Conservation (phyloP, 2,113 vertebrate species). For the Alectura lathami region DNA sequence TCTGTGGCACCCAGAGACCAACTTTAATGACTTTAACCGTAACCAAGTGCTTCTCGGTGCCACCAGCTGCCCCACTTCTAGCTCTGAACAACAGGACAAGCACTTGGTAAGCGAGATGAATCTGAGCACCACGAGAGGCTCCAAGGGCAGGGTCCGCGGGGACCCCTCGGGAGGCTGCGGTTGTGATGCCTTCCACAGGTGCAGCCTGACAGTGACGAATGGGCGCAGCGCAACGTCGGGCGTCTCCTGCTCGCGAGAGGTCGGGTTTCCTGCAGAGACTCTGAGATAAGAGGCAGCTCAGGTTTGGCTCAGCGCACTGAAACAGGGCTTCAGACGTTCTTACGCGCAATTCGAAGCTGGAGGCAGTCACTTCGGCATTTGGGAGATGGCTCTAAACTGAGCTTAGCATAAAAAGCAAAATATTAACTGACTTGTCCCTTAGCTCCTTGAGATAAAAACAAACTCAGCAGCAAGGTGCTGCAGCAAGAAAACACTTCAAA, state of each 20-base stretch:
- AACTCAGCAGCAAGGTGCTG: background rate
- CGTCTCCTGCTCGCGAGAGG: rapidly evolving
- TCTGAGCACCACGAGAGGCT: rapidly evolving
- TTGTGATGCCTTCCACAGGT: background rate
- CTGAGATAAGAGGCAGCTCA: background rate
- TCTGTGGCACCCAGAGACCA: rapidly evolving
- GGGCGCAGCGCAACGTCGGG: background rate
- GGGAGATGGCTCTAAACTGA: background rate
- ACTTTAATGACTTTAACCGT: background rate
- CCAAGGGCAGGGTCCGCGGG: background rate
- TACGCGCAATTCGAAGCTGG: background rate
- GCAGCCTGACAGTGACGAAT: slow-evolving; percentile 37
- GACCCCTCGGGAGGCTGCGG: background rate
- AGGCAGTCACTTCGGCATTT: background rate
- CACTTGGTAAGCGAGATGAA: background rate
- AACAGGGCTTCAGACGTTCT: background rate
- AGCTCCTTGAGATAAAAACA: background rate
- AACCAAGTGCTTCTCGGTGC: background rate
- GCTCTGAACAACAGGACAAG: background rate
- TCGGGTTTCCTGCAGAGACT: background rate
- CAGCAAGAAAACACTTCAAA: background rate
- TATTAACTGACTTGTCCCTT: background rate
- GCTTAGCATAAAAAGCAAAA: background rate
- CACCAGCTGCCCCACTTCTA: background rate
- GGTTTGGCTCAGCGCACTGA: background rate